Percentiles rank a stretch among this genome's conserved stretches.
Evolutionary conservation across 2,888 invertebrate species (phyloP).

Genomic region (Selenia dentaria): DNA sequence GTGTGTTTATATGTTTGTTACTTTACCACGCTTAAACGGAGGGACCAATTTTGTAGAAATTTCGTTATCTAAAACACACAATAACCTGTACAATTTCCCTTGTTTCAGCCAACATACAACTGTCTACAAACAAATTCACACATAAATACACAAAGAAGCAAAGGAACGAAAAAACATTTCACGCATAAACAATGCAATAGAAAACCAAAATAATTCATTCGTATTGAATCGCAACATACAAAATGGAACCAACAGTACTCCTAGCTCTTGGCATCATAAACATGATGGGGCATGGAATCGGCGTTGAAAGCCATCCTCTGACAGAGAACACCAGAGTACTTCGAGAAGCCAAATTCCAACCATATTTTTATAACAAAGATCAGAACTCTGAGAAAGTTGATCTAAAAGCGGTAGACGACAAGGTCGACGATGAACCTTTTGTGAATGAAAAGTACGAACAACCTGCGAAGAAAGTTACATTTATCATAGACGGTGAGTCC

Average conservation of each 20-base stretch:
- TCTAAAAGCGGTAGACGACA: background rate
- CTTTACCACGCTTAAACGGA: too few relatives aligned
- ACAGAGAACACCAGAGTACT: conserved; percentile 41
- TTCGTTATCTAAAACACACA: too few relatives aligned
- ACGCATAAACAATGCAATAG: background rate
- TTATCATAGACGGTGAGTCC: background rate
- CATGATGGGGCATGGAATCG: conserved; percentile 35
- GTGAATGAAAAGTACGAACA: background rate
- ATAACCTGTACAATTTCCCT: too few relatives aligned
- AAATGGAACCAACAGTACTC: conserved; percentile 14
- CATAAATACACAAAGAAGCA: too few relatives aligned
- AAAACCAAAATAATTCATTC: background rate
- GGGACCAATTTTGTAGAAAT: too few relatives aligned
- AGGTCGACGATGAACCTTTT: background rate
- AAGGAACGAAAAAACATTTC: background rate
- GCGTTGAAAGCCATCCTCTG: conserved; percentile 33
- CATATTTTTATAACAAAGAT: background rate
- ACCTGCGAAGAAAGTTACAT: background rate
- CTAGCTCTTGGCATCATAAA: background rate
- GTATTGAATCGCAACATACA: too few relatives aligned
- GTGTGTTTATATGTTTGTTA: too few relatives aligned
- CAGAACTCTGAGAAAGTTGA: background rate
- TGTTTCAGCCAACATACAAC: too few relatives aligned
- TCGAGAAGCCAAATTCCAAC: conserved; percentile 24
- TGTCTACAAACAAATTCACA: too few relatives aligned